Conservation (phyloP, 2,113 vertebrate species). For the Pycnonotus jocosus region DNA sequence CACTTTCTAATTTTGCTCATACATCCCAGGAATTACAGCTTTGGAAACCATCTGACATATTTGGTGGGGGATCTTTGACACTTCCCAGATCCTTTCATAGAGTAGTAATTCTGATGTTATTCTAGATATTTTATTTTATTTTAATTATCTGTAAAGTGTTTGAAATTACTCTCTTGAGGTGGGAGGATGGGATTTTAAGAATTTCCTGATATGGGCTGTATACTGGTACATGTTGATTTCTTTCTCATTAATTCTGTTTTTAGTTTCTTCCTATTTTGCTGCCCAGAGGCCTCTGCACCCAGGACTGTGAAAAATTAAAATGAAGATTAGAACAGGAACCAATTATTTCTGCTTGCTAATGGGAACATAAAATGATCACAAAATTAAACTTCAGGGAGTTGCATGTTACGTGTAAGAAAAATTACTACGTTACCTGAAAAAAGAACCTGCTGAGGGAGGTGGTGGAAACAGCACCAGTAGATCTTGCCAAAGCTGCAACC, state of each 20-base stretch:
- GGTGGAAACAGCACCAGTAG: not conserved
- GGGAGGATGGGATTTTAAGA: not conserved
- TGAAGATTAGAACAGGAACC: not conserved
- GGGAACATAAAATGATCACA: not conserved
- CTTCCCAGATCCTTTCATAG: not conserved
- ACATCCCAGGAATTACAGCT: not conserved
- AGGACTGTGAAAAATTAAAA: not conserved
- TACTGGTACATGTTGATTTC: not conserved
- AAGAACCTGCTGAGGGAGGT: not conserved
- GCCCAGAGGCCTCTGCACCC: not conserved
- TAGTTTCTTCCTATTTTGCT: not conserved
- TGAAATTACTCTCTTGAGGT: not conserved
- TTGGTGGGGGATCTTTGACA: not conserved
- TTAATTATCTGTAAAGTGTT: not conserved
- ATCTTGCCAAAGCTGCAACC: not conserved
- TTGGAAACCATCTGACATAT: not conserved
- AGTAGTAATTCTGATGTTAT: not conserved
- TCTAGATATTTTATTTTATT: not conserved
- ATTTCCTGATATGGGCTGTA: not conserved
- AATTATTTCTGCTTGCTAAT: conserved; percentile 28
- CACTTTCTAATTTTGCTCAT: not conserved
- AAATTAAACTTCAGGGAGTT: conserved; percentile 1
- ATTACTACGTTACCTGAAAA: not conserved
- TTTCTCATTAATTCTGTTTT: not conserved
- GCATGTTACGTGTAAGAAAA: not conserved